Evolutionary conservation across 1,140 invertebrate genomes (phyloP).

Genomic region (Calliphora vicina): DNA sequence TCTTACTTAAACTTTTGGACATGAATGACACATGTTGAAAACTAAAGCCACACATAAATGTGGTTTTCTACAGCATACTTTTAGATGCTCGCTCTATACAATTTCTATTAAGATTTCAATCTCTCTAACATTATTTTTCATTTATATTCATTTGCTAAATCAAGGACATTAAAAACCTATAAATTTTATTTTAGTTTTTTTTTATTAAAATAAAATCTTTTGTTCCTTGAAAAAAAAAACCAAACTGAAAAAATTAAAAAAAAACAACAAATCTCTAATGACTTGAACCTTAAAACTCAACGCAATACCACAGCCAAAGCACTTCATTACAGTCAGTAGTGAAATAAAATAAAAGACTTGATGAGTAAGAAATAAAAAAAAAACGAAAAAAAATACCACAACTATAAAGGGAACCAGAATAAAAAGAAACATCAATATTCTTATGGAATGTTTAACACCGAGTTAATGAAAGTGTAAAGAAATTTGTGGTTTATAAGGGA

Average conservation of each 20-base stretch:
- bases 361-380: not conserved
- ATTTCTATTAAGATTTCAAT: too few relatives aligned
- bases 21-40: too few relatives aligned
- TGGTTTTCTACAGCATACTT: too few relatives aligned
- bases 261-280: too few relatives aligned
- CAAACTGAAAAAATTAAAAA: too few relatives aligned
- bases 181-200: not conserved
- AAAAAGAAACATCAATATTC: not conserved
- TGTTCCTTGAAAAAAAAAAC: not conserved
- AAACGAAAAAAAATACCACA: not conserved
- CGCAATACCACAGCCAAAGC: too few relatives aligned
- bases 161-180: not conserved
- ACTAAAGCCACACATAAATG: too few relatives aligned
- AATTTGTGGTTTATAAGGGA: not conserved
- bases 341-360: not conserved
- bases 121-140: not conserved
- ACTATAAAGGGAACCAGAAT: not conserved
- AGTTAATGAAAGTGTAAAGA: not conserved
- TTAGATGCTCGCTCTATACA: too few relatives aligned
- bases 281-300: too few relatives aligned
- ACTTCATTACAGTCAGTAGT: too few relatives aligned
- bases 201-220: not conserved
- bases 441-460: not conserved
- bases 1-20: too few relatives aligned
- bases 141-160: not conserved